phyloP scores from a whole-genome alignment of 64 coral and sea anemone species.

The Catalaphyllia jardinei region DNA sequence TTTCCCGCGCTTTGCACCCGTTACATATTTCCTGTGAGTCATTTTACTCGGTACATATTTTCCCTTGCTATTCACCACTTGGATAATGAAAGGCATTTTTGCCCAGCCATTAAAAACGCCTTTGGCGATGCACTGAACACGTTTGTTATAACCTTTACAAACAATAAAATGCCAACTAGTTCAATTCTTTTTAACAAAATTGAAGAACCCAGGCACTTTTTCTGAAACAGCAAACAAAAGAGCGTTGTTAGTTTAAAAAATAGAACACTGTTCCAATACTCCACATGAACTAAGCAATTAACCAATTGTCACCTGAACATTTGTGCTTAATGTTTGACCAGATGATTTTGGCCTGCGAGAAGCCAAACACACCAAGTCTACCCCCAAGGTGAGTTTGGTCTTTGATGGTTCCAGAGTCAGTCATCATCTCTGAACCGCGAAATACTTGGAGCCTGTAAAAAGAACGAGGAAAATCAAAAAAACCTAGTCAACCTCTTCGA shows the following conservation, averaged over 20 bases:
- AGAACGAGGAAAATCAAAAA: background rate
- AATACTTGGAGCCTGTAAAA: background rate
- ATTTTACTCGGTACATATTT: too few relatives aligned
- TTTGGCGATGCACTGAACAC: too few relatives aligned
- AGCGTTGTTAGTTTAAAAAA: too few relatives aligned
- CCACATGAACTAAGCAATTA: too few relatives aligned
- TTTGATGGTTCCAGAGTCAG: background rate
- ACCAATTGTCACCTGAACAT: background rate
- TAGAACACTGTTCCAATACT: too few relatives aligned
- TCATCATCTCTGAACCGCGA: background rate
- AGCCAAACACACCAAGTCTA: conserved; percentile 6
- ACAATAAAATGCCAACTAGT: background rate
- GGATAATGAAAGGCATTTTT: too few relatives aligned
- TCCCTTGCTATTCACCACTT: too few relatives aligned
- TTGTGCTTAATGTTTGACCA: background rate
- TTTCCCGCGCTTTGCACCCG: too few relatives aligned
- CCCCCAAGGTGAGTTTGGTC: background rate
- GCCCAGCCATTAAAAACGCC: too few relatives aligned
- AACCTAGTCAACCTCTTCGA: too few relatives aligned
- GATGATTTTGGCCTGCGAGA: background rate
- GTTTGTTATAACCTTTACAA: background rate
- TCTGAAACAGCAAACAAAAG: background rate
- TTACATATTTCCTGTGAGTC: too few relatives aligned
- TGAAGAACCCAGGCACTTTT: background rate
- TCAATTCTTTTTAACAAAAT: background rate